A percentile compares a stretch with the other conserved stretches of the same genome.
Evolutionary conservation across 2,888 invertebrate species (phyloP).

Genomic region (Ophioninae sp.): DNA sequence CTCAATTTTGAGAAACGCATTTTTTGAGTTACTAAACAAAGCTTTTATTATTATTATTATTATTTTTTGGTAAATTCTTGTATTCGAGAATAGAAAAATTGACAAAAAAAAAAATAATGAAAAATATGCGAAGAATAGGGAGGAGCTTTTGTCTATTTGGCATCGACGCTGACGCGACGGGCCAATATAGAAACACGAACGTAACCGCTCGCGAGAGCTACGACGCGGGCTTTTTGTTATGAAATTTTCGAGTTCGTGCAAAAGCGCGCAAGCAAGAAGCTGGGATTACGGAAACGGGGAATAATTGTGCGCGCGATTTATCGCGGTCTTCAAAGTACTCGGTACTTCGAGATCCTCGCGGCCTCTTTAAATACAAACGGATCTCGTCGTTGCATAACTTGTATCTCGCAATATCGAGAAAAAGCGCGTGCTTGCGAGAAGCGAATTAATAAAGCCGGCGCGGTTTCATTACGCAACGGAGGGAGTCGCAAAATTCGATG

Average conservation of each 20-base stretch:
- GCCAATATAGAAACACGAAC: not conserved
- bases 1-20: too few relatives aligned
- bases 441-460: not conserved
- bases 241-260: slow-evolving; percentile 21
- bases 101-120: not conserved
- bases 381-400: slow-evolving; percentile 39
- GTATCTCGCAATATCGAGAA: not conserved
- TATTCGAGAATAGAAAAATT: not conserved
- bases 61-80: not conserved
- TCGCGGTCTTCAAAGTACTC: slow-evolving; percentile 43
- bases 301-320: slow-evolving; percentile 46
- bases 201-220: not conserved
- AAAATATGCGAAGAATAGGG: not conserved
- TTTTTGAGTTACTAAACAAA: not conserved
- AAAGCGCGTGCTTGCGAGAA: not conserved
- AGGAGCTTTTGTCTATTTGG: not conserved
- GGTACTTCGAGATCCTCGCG: slow-evolving; percentile 42
- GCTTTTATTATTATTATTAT: too few relatives aligned
- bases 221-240: not conserved
- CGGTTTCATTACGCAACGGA: not conserved
- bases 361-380: not conserved
- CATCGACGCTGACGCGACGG: not conserved
- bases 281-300: not conserved
- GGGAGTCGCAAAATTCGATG: not conserved
- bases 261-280: slow-evolving; percentile 6